Conservation (phyloP, 2,888 invertebrate genomes). For the Aquatica leii region DNA sequence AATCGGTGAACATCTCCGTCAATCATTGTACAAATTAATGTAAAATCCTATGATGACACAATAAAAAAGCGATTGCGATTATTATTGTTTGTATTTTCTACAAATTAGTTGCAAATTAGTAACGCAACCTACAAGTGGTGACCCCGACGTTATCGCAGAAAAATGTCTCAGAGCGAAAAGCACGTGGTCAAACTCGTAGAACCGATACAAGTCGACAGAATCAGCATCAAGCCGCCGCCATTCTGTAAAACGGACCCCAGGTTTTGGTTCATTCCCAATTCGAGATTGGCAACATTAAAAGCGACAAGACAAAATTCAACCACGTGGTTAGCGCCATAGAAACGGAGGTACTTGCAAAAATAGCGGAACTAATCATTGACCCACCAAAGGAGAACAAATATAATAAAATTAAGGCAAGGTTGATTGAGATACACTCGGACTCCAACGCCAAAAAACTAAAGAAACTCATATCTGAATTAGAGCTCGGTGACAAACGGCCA, state of each 20-base stretch:
- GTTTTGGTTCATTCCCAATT: conserved; percentile 1
- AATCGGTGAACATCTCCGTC: too few species aligned
- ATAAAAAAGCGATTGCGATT: too few species aligned
- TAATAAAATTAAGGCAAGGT: neutral
- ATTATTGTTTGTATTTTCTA: too few species aligned
- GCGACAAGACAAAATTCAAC: neutral
- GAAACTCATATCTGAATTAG: neutral
- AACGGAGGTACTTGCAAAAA: neutral
- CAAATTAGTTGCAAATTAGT: too few species aligned
- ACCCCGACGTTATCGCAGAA: too few species aligned
- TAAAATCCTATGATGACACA: too few species aligned
- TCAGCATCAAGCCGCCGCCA: too few species aligned
- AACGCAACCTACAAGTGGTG: too few species aligned
- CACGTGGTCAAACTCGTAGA: too few species aligned
- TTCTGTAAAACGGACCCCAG: conserved; percentile 5
- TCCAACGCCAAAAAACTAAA: neutral
- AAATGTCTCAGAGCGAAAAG: too few species aligned
- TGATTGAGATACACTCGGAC: neutral
- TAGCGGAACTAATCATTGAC: neutral
- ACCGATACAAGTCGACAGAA: too few species aligned
- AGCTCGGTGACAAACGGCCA: neutral
- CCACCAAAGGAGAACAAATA: neutral
- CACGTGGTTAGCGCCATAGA: neutral
- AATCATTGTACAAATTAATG: too few species aligned
- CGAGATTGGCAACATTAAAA: neutral